phyloP scores from a whole-genome alignment of 2,797 vertebrate genomes.

The Channa striata region DNA sequence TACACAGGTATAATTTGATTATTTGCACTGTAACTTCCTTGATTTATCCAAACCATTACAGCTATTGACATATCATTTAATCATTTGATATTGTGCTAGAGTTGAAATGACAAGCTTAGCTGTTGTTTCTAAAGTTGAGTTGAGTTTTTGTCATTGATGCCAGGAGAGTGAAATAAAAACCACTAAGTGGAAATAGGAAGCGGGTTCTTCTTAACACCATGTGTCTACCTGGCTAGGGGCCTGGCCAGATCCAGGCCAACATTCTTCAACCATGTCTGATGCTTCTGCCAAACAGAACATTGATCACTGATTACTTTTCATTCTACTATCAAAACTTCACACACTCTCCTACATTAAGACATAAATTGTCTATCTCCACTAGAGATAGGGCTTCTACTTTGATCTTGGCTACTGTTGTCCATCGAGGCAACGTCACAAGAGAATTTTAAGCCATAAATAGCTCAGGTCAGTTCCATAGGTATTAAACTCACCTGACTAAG shows the following conservation, averaged over 20 bases:
- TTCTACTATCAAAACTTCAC: background rate
- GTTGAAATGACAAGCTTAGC: background rate
- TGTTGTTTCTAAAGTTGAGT: too few relatives aligned
- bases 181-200: background rate
- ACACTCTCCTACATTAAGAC: background rate
- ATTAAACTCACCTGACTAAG: slow-evolving; percentile 9
- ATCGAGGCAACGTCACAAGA: background rate
- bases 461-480: background rate
- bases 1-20: too few relatives aligned
- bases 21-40: too few relatives aligned
- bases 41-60: background rate
- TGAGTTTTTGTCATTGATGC: background rate
- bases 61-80: background rate
- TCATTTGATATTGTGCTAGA: background rate
- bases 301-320: background rate
- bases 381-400: background rate
- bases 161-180: background rate
- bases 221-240: background rate
- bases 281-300: background rate
- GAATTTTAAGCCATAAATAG: slow-evolving; percentile 25
- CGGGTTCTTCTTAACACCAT: background rate
- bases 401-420: background rate
- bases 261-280: background rate
- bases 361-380: background rate
- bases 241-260: background rate